Percentiles rank a stretch among this genome's conserved stretches.
Conservation (phyloP, 2,888 invertebrate genomes). For the Chromoteleia sp. region DNA sequence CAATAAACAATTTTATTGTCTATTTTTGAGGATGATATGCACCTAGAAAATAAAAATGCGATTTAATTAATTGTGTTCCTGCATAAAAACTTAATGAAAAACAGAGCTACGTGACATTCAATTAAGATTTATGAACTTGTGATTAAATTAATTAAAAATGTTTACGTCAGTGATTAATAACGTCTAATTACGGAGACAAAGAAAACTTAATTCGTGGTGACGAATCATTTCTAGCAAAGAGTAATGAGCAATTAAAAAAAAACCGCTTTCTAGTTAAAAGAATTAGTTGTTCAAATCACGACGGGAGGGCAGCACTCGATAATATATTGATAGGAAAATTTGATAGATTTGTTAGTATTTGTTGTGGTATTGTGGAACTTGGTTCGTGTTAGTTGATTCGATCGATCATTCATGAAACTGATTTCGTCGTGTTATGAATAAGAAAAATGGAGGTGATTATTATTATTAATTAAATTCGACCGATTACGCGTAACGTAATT, state of each 20-base stretch:
- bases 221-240: slow-evolving; percentile 25
- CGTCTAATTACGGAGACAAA: slow-evolving; percentile 4
- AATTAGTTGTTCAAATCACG: slow-evolving; percentile 16
- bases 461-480: slow-evolving; percentile 4
- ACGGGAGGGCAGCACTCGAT: slow-evolving; percentile 39
- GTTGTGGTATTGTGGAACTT: slow-evolving; percentile 36
- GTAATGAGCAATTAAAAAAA: slow-evolving; percentile 37
- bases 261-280: slow-evolving; percentile 40
- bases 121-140: slow-evolving; percentile 13
- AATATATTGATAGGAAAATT: slow-evolving; percentile 45
- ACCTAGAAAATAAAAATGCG: not conserved
- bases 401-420: slow-evolving; percentile 27
- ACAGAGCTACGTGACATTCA: slow-evolving; percentile 18
- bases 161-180: slow-evolving; percentile 14
- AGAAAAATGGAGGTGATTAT: slow-evolving; percentile 38
- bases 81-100: slow-evolving; percentile 11
- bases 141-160: slow-evolving; percentile 34
- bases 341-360: slow-evolving; percentile 35
- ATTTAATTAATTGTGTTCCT: not conserved
- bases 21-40: not conserved
- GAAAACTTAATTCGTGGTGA: slow-evolving; percentile 15
- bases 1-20: too few relatives aligned
- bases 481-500: slow-evolving; percentile 11
- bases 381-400: slow-evolving; percentile 1
- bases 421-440: slow-evolving; percentile 14